phyloP scores from a whole-genome alignment of 64 coral and sea anemone genomes.

The Actinia tenebrosa region DNA sequence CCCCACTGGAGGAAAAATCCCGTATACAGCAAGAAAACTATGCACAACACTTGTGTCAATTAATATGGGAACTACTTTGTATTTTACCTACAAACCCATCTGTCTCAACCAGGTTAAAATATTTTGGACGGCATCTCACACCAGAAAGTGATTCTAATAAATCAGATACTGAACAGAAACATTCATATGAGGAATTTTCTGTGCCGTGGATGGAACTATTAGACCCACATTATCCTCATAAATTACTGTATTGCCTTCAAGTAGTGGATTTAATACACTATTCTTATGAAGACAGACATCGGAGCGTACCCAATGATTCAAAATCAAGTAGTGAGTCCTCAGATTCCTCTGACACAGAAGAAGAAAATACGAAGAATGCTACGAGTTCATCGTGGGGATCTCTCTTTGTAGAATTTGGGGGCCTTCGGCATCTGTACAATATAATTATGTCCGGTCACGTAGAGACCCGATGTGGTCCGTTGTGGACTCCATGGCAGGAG shows the following conservation, averaged over 20 bases:
- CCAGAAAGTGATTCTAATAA: constrained; percentile 4
- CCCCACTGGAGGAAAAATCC: not conserved
- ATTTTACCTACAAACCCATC: constrained; percentile 82
- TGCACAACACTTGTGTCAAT: constrained; percentile 62
- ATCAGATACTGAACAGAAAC: constrained; percentile 11
- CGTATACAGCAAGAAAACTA: constrained; percentile 43
- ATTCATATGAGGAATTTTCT: not conserved
- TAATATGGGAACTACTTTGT: constrained; percentile 83
- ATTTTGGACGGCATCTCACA: constrained; percentile 44
- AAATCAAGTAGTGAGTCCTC: constrained; percentile 82
- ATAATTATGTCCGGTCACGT: constrained; percentile 76
- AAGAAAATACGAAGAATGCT: constrained; percentile 28
- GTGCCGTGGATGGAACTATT: constrained; percentile 62
- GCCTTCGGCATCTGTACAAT: constrained; percentile 61
- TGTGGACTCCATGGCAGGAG: constrained; percentile 92
- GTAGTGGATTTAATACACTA: constrained; percentile 75
- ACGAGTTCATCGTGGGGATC: constrained; percentile 47
- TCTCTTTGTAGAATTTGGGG: constrained; percentile 78
- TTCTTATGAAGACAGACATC: constrained; percentile 48
- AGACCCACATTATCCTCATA: constrained; percentile 71
- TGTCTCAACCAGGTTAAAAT: constrained; percentile 74
- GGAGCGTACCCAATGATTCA: constrained; percentile 48
- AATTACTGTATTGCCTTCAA: constrained; percentile 88
- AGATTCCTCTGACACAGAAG: constrained; percentile 63
- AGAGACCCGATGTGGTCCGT: constrained; percentile 36